phyloP scores from a whole-genome alignment of 2,797 vertebrate species.

The Allobates femoralis region DNA sequence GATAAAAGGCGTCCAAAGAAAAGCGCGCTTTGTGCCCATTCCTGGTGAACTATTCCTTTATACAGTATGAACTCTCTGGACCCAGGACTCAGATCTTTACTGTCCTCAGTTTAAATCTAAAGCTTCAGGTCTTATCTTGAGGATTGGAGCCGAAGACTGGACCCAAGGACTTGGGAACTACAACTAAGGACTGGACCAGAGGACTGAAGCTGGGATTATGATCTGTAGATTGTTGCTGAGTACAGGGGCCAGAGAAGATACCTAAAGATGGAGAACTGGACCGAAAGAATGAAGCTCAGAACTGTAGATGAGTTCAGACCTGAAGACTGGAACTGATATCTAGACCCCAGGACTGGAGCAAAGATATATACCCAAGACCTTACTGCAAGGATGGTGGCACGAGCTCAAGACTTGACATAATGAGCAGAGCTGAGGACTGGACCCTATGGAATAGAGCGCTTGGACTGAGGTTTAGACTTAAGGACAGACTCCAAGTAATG shows the following conservation, averaged over 20 bases:
- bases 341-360: too few relatives aligned
- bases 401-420: neutral
- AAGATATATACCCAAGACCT: neutral
- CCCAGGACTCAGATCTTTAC: too few relatives aligned
- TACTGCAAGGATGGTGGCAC: neutral
- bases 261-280: neutral
- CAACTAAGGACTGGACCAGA: neutral
- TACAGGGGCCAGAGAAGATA: too few relatives aligned
- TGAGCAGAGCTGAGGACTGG: neutral
- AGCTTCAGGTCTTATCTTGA: neutral
- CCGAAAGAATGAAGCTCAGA: neutral
- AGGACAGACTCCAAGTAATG: neutral
- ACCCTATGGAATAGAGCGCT: neutral
- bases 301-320: neutral
- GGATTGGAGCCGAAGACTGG: neutral
- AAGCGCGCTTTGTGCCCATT: too few relatives aligned
- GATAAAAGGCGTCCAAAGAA: too few relatives aligned
- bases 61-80: too few relatives aligned
- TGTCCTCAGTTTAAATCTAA: too few relatives aligned
- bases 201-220: neutral
- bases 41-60: too few relatives aligned
- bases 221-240: too few relatives aligned
- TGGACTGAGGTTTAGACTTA: neutral
- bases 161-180: neutral
- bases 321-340: neutral